These are phyloP conservation scores for Nesidiocoris tenuis DNA, from an alignment of 2,888 invertebrate genomes.

Conservation along the genomic window DNA sequence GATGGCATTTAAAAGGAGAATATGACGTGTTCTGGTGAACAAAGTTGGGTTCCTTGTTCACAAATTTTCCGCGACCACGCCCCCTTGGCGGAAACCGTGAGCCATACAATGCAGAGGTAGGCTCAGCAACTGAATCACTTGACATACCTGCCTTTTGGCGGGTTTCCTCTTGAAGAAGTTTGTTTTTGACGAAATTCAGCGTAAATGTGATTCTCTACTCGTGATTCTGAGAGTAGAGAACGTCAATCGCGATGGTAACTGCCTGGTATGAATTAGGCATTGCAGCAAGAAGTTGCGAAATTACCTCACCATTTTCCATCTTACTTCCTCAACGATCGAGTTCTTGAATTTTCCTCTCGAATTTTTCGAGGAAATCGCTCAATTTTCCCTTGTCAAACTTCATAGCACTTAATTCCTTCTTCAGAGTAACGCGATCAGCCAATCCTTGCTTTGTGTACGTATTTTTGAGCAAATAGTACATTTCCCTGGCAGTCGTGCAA, in stretches of 20 bases:
- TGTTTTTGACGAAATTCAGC: constrained; percentile 11
- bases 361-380: background rate
- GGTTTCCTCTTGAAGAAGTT: too few relatives aligned
- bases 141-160: too few relatives aligned
- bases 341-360: background rate
- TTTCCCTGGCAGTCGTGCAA: background rate
- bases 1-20: too few relatives aligned
- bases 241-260: constrained; percentile 6
- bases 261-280: constrained; percentile 10
- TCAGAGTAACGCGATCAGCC: background rate
- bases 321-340: background rate
- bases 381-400: background rate
- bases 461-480: background rate
- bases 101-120: too few relatives aligned
- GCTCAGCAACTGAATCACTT: too few relatives aligned
- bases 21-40: too few relatives aligned
- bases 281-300: background rate
- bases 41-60: too few relatives aligned
- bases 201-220: too few relatives aligned
- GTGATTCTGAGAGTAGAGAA: background rate
- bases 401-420: background rate
- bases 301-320: background rate
- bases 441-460: background rate
- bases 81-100: too few relatives aligned
- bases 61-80: too few relatives aligned